Evolutionary conservation across 1,140 invertebrate genomes (phyloP), one percentile per base, ranked within the genome.

Genomic region (Euschistus heros): DNA sequence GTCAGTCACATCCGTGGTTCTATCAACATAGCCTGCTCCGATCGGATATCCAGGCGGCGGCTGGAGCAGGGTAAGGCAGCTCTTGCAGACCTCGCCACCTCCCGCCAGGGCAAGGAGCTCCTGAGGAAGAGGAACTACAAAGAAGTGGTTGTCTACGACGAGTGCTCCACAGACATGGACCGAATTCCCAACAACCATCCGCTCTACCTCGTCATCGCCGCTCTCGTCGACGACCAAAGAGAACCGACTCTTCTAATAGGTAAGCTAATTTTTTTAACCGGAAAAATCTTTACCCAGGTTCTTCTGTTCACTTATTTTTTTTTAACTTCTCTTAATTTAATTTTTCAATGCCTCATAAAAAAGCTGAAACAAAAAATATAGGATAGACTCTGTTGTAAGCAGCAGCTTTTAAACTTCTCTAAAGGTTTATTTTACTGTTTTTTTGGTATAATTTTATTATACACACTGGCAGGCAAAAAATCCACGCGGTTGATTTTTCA

Each of bases 21-120:
- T 18, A 82, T 89, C 64, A 89, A 89, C 75, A 79, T 90, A 22
- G 87, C 86, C 73, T 88, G 86, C 72, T 81, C 83, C 2, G 87
- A 89, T 73, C 75, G 87, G 42, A 85, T 88, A 73, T 88, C 86
- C 71, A 77, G 85, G 46, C 78, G 83, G 68, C 74, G 87, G 22
- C 76, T 90, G 63, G 84, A 86, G 71, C 79, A 81, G 68, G 84
- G 86, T 2, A 85, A 84, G 69, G 83, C 82, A 1, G 80, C 78
- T 2, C 74, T 88, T 13, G 81, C 83, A 20, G 87, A 89, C 72
- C 72, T 89, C 64, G 82, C 86, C 0, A 81, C 80, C 14, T 80
- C 80, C 27, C 73, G 80, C 57, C 80, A 84, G 24, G 84, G 81
- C 63, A 87, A 87, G 71, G 84, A 86, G 64, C 68, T 81, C 10